Conservation (phyloP, 1,140 invertebrate genomes). For the Drosophila grimshawi region DNA sequence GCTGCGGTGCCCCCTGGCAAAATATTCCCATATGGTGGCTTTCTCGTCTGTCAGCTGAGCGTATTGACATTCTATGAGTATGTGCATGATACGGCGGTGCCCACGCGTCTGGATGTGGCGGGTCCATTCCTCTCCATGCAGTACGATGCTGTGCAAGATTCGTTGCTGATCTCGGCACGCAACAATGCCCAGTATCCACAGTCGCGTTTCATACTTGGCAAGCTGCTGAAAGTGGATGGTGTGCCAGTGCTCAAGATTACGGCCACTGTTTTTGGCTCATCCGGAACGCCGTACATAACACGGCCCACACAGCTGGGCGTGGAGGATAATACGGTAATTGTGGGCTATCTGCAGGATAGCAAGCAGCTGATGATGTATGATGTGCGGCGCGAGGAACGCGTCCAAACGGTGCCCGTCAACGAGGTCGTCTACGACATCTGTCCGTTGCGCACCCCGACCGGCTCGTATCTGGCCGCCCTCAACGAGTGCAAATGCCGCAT, state of each 20-base stretch:
- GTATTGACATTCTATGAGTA: slow-evolving; percentile 89
- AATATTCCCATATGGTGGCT: slow-evolving; percentile 86
- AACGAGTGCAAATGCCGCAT: slow-evolving; percentile 88
- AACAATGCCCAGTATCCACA: slow-evolving; percentile 85
- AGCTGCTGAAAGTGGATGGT: slow-evolving; percentile 85
- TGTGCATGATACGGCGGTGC: slow-evolving; percentile 80
- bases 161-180: slow-evolving; percentile 88
- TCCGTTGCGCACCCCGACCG: slow-evolving; percentile 84
- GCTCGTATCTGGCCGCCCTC: slow-evolving; percentile 87
- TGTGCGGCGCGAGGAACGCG: slow-evolving; percentile 86
- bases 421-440: slow-evolving; percentile 89
- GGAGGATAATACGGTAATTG: slow-evolving; percentile 86
- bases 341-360: slow-evolving; percentile 88
- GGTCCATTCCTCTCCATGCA: slow-evolving; percentile 90
- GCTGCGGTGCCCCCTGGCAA: slow-evolving; percentile 74
- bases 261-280: slow-evolving; percentile 87
- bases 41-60: slow-evolving; percentile 92
- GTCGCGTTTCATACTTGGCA: slow-evolving; percentile 87
- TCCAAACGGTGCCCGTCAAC: slow-evolving; percentile 86
- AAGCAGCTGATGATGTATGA: slow-evolving; percentile 89
- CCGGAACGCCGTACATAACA: slow-evolving; percentile 87
- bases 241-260: slow-evolving; percentile 84
- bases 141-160: slow-evolving; percentile 88
- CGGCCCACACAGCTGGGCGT: slow-evolving; percentile 87
- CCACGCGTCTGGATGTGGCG: slow-evolving; percentile 88